A percentile compares a stretch with the other conserved stretches of the same genome.
Evolutionary conservation across 2,888 invertebrate genomes (phyloP).

Genomic region (Eutolmus rufibarbis): DNA sequence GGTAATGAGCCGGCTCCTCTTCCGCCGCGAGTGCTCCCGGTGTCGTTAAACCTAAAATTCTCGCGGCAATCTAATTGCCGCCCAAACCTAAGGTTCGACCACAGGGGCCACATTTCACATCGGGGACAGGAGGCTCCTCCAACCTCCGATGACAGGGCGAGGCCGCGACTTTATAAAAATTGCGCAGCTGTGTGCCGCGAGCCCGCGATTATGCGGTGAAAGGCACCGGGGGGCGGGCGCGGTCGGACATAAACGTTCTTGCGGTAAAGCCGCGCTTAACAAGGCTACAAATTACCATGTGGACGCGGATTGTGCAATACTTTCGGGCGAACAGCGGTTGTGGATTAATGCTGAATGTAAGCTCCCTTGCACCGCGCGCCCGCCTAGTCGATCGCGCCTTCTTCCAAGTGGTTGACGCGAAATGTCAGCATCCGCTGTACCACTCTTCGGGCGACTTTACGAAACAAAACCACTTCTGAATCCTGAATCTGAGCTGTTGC

Average conservation of each 20-base stretch:
- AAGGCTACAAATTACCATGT: conserved; percentile 33
- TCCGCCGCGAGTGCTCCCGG: not conserved
- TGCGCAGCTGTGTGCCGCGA: not conserved
- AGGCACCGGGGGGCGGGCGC: not conserved
- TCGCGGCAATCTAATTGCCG: not conserved
- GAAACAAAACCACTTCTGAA: not conserved
- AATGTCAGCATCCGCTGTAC: not conserved
- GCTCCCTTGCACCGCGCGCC: not conserved
- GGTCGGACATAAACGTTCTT: conserved; percentile 12
- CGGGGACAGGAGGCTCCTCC: not conserved
- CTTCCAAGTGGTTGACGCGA: not conserved
- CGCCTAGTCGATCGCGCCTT: not conserved
- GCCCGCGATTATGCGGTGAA: not conserved
- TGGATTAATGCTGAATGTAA: not conserved
- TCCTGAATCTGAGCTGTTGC: not conserved
- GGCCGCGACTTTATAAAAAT: not conserved
- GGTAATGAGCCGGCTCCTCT: not conserved
- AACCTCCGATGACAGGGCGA: not conserved
- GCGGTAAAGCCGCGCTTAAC: conserved; percentile 7
- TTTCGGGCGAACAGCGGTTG: not conserved
- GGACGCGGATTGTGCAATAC: not conserved
- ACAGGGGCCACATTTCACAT: not conserved
- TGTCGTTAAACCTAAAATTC: not conserved
- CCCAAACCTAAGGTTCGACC: not conserved
- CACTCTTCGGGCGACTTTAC: not conserved